Evolutionary conservation across 2,888 invertebrate species (phyloP).

Genomic region (Hydraecia micacea): DNA sequence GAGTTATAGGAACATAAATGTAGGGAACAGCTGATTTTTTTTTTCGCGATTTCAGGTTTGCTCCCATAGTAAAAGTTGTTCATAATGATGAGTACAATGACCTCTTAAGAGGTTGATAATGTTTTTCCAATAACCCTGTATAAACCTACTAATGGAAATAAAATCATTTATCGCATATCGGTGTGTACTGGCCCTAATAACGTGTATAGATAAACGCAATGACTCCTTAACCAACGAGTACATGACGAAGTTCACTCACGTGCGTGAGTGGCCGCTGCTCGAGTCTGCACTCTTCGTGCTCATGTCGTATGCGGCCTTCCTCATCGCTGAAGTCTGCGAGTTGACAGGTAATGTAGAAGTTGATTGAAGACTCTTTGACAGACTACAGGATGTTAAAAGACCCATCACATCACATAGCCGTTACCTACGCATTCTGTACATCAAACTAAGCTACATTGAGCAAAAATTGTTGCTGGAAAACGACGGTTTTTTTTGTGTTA

Average conservation of each 20-base stretch:
- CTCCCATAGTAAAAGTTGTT: no score
- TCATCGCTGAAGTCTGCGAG: constrained; percentile 98
- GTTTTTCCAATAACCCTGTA: no score
- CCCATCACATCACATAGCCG: no score
- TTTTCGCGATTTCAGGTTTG: no score
- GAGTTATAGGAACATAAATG: no score
- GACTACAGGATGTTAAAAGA: background rate
- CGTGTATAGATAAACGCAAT: constrained; percentile 16
- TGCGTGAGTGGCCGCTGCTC: constrained; percentile 97
- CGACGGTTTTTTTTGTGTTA: background rate
- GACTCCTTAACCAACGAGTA: constrained; percentile 83
- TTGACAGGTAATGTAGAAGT: constrained; percentile 93
- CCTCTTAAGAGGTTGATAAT: no score
- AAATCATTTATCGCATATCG: background rate
- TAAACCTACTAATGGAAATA: background rate
- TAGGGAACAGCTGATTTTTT: no score
- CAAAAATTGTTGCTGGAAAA: background rate
- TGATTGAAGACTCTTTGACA: background rate
- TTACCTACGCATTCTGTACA: background rate
- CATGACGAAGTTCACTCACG: constrained; percentile 98
- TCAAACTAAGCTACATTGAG: background rate
- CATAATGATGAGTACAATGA: no score
- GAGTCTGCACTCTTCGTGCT: constrained; percentile 99
- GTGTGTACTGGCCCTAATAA: background rate
- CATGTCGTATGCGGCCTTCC: constrained; percentile 99